A percentile compares a stretch with the other conserved stretches of the same genome.
Evolutionary conservation across 2,888 invertebrate species (phyloP).

Genomic region (Asteroscopus sphinx): DNA sequence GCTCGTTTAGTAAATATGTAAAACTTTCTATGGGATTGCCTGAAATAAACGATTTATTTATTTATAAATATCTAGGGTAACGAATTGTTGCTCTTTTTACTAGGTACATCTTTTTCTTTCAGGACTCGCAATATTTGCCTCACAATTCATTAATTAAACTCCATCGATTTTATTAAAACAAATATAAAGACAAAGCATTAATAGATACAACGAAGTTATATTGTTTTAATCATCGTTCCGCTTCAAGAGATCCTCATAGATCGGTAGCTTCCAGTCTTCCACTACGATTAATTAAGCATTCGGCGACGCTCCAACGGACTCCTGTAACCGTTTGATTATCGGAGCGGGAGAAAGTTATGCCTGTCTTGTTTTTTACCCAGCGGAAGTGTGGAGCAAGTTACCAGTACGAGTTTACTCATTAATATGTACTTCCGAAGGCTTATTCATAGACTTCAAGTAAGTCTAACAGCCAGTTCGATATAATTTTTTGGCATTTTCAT

Average conservation of each 20-base stretch:
- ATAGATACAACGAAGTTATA: slow-evolving; percentile 2
- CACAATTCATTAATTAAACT: no score
- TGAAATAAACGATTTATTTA: no score
- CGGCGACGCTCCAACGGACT: slow-evolving; percentile 59
- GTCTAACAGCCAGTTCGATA: no score
- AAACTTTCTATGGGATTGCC: no score
- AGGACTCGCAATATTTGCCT: no score
- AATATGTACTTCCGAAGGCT: slow-evolving; percentile 22
- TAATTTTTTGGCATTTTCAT: not conserved
- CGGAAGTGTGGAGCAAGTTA: slow-evolving; percentile 41
- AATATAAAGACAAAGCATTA: slow-evolving; percentile 15
- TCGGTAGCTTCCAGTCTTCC: slow-evolving; percentile 50
- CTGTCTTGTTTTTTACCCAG: slow-evolving; percentile 54
- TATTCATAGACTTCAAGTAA: not conserved
- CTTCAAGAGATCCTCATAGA: slow-evolving; percentile 39
- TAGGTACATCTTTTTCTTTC: no score
- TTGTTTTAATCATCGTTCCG: slow-evolving; percentile 40
- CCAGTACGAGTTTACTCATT: slow-evolving; percentile 18
- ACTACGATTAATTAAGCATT: slow-evolving; percentile 63
- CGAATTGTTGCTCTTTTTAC: no score
- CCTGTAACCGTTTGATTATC: slow-evolving; percentile 63
- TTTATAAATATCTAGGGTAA: no score
- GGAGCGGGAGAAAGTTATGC: slow-evolving; percentile 67
- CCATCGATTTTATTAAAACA: not conserved
- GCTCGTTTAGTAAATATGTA: no score